Conservation (phyloP, 2,888 invertebrate genomes). For the Nezara viridula region DNA sequence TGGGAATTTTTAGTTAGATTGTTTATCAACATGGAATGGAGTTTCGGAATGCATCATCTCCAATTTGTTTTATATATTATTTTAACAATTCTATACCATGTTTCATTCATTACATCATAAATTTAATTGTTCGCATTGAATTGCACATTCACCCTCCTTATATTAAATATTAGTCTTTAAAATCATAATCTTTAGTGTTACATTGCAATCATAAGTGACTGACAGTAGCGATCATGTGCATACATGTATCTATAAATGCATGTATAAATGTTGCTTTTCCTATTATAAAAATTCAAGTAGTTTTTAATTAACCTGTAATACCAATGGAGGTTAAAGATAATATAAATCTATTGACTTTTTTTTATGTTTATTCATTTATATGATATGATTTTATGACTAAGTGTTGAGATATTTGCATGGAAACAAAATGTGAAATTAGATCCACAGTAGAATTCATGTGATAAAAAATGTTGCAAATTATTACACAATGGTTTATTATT, state of each 20-base stretch:
- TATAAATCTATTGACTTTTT: neutral
- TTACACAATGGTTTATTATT: too few relatives aligned
- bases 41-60: neutral
- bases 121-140: neutral
- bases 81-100: neutral
- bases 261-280: neutral
- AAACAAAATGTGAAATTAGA: too few relatives aligned
- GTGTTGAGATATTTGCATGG: too few relatives aligned
- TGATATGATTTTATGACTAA: neutral
- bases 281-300: neutral
- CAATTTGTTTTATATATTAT: neutral
- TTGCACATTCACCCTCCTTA: neutral
- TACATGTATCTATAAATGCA: neutral
- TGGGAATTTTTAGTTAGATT: constrained; percentile 10
- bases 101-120: neutral
- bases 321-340: neutral
- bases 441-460: too few relatives aligned
- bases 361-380: neutral
- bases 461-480: too few relatives aligned
- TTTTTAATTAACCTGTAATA: neutral
- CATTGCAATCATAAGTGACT: constrained; percentile 5
- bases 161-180: constrained; percentile 5
- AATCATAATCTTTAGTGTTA: neutral
- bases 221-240: neutral
- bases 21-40: constrained; percentile 20